Base-by-base conservation (phyloP, 2,888 invertebrate species). In the Cheilosia grossa region DNA sequence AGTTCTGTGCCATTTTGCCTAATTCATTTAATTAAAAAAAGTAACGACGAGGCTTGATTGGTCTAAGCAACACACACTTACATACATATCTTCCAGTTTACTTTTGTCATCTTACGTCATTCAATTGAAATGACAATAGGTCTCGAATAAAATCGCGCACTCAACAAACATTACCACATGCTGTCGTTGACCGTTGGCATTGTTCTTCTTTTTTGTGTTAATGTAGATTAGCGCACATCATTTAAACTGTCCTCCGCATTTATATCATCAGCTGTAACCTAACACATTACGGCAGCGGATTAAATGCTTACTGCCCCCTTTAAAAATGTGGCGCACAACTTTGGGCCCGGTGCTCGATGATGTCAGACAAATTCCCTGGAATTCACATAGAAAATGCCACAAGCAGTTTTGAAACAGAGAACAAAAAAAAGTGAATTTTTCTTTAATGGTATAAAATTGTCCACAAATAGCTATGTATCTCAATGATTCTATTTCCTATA, bases 1-100 rank as follows among this genome's bases (percentile, higher is more conserved):
- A 13, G 15, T 40, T 63, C 37, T 64, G 64, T 63, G 51, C 58
- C 33, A 64, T 40, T 30, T 53, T 27, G 59, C 63, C 64, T 80
- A 74, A 63, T 54, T 37, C 0, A 37, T 10, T 37, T 13, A 37
- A 33, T 33, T 33, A 37, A 37, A 37, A 37, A 53, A 17, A 54
- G 21, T 0, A 56, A 37, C 33, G 56, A 19, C 56, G 33, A 33
- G 54, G 10, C 19, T 4, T 33, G 33, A 33, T 2, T 33, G 33
- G 9, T 7, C 2, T 9, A 9, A 33, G 3, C 10, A 37, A 13
- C 33, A 30, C 17, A 30, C 59, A n/a, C 42, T n/a, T 30, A 21
- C 33, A 15, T 37, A 30, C 13, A 64, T 10, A 0, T 47, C 54
- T 42, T 21, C 4, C 67, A 19, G 58, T 59, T 59, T 27, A 51